Base-by-base conservation (phyloP, 1,140 invertebrate genomes). In the Aphis gossypii region DNA sequence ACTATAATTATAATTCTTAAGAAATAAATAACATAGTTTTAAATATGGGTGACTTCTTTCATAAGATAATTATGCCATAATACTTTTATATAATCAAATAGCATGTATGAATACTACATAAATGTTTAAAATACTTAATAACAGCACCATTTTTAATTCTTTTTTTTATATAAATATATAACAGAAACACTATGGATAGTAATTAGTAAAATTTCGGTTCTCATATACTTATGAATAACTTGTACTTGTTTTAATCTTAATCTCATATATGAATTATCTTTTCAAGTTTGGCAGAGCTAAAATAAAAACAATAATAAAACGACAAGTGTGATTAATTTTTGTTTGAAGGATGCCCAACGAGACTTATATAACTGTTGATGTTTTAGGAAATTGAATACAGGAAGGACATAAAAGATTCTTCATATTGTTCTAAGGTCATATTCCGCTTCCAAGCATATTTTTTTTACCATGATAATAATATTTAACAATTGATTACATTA, bases 401-500 rank as follows among this genome's bases (percentile, higher is more conserved):
- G 38, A 86, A 86, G 38, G 83, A 86, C 83, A 86, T 30, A 38
- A 8, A 8, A 86, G 5, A 82, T 38, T 83, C 20, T 83, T 83
- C 76, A 83, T 83, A 76, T 35, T n/a, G 30, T 76, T 76, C n/a
- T n/a, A 76, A 76, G 60, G 60, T n/a, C 60, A 76, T 76, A 14
- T 76, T n/a, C 30, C 14, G 60, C 30, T 76, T 35, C 5, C 30
- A n/a, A 76, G 14, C 30, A 76, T 3, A 35, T 76, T 76, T 60
- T 60, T 76, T 76, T 76, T 6, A 76, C 3, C 4, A 14, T 76
- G 30, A 76, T 76, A 76, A n/a, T 76, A 76, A n/a, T 76, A n/a
- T 18, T 76, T 76, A n/a, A 76, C n/a, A 76, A 76, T n/a, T 35
- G 60, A 76, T 76, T 76, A 76, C 60, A n/a, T 76, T 76, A 60